Base-by-base conservation (phyloP, 1,140 invertebrate species). In the Plectrocnemia conspersa region DNA sequence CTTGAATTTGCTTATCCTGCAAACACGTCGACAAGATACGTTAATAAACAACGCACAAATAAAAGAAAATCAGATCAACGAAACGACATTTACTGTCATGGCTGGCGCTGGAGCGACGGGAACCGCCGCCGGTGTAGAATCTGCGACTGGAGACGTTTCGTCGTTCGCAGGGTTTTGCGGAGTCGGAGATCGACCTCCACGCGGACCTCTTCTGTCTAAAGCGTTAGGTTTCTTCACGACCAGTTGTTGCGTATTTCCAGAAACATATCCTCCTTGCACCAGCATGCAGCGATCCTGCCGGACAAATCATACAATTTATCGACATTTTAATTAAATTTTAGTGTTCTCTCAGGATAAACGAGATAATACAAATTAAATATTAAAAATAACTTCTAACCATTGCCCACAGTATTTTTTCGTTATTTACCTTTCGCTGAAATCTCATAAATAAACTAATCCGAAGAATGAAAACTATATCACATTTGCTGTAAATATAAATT, bases 171-270 rank as follows among this genome's bases (percentile, higher is more conserved):
- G 10, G 44, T 11, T 23, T 49, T 57, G 55, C 3, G 55, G 41
- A 13, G 50, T 32, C n/a, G 66, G 63, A n/a, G 64, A 65, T 1
- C 64, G 19, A 27, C n/a, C 27, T 63, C 24, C 64, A 55, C 6
- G 21, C 27, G 52, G 29, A 19, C 24, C 49, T 52, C 49, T 38
- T 54, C 79, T 83, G 62, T 82, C 80, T 29, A 89, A 70, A 40
- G 88, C 77, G 76, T 89, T 89, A 23, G 79, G 76, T 64, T 82
- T 80, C 74, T 81, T 80, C 65, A 71, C 75, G n/a, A 82, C 78
- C 58, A 84, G 69, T 56, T 75, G 72, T 53, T 75, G 69, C 29
- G 65, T 68, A 50, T 75, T 74, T 25, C 73, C 76, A 38, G 73
- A 72, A 56, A 79, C 77, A 66, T 79, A 80, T 42, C 78, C 78